Evolutionary conservation across 2,888 invertebrate species (phyloP), one percentile per base, ranked within the genome.

Genomic region (Ormia ochracea): DNA sequence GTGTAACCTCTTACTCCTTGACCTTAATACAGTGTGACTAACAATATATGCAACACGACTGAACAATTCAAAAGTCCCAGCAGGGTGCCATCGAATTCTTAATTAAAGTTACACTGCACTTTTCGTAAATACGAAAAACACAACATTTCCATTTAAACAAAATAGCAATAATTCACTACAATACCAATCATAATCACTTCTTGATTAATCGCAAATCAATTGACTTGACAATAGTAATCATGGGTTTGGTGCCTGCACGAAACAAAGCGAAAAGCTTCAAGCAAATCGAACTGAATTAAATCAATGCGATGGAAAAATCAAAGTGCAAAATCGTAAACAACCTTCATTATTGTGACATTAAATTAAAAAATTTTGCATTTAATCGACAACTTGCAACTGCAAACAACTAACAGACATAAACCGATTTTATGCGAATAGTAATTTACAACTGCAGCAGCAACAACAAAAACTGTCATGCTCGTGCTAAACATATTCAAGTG

Each of bases 341-440:
- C 65, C 58, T 66, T 74, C 58, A 66, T 74, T 74, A 66, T 74
- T 66, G 66, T 74, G 66, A 74, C 58, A 66, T 74, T 66, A 66
- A 66, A 66, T 74, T 66, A 33, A 33, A 56, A n/a, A 68, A 72
- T 31, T 58, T 66, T 41, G 31, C 48, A 74, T 41, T 58, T 66
- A 66, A 74, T 19, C 56, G 45, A 65, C 38, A 65, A 21, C 36
- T 33, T 48, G 38, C 56, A 58, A 56, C 52, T 52, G n/a, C 54
- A 19, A 36, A 7, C 19, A 17, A 58, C 10, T 36, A 36, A 56
- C 45, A 21, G 12, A 36, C 33, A 23, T 0, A 45, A 33, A 59
- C 1, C 38, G 21, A 69, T 48, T 69, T 69, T 19, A 31, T 28
- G 17, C 41, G 41, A 41, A 5, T 17, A 50, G 31, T 38, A 50